A percentile compares a stretch with the other conserved stretches of the same genome.
Evolutionary conservation across 2,113 vertebrate genomes (phyloP).

Genomic region (Arizona elegans): DNA sequence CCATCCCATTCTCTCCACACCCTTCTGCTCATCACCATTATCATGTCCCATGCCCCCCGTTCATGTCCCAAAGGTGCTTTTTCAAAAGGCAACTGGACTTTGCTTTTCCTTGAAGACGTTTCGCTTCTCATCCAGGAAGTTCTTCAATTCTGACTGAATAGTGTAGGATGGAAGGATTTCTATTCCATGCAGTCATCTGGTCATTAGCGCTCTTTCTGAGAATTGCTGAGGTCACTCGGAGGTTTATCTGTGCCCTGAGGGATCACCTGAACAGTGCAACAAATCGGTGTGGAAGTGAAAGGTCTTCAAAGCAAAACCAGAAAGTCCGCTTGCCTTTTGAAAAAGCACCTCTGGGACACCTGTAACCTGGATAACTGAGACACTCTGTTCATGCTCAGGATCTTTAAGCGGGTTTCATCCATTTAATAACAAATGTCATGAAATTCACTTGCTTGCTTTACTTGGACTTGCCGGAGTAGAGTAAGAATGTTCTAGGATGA

Average conservation of each 20-base stretch:
- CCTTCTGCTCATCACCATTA: neutral
- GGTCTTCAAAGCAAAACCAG: neutral
- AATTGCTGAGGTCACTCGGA: no score
- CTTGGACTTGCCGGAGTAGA: neutral
- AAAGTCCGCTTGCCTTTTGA: neutral
- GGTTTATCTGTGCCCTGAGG: neutral
- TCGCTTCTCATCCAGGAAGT: neutral
- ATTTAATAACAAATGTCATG: neutral
- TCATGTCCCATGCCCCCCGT: rapidly evolving
- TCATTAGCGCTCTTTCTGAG: neutral
- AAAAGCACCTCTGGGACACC: neutral
- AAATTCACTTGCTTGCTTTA: neutral
- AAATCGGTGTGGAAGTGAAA: neutral
- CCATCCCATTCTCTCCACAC: neutral
- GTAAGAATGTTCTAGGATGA: slow-evolving; percentile 13
- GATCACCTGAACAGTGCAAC: no score
- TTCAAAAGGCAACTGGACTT: neutral
- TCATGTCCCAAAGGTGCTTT: neutral
- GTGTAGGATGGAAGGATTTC: neutral
- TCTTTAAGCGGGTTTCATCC: neutral
- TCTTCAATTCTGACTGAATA: neutral
- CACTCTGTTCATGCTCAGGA: neutral
- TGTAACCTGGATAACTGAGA: neutral
- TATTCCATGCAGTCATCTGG: neutral
- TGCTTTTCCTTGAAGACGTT: neutral